Evolutionary conservation across 2,797 vertebrate genomes (phyloP).

Genomic region (Aldrovandia affinis): DNA sequence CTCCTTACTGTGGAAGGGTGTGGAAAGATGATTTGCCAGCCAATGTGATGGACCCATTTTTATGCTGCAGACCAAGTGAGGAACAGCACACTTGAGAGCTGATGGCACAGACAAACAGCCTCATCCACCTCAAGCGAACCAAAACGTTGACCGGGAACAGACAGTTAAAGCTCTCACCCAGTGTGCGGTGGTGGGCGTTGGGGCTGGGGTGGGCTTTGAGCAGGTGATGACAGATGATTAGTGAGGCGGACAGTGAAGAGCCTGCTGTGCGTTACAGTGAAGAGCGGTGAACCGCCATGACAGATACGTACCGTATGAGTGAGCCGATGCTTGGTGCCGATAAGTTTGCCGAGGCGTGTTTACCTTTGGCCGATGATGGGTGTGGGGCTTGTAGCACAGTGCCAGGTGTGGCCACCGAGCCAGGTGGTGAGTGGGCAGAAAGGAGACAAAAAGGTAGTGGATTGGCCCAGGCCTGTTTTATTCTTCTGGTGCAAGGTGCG

Average conservation of each 20-base stretch:
- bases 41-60: not conserved
- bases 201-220: not conserved
- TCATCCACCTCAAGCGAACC: not conserved
- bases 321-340: no score
- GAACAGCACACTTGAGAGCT: not conserved
- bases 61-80: not conserved
- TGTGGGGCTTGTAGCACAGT: no score
- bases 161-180: not conserved
- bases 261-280: not conserved
- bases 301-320: not conserved
- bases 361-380: no score
- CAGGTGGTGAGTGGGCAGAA: no score
- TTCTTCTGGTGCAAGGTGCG: no score
- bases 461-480: no score
- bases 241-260: not conserved
- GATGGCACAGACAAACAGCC: not conserved
- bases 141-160: not conserved
- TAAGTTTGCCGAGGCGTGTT: no score
- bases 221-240: not conserved
- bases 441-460: no score
- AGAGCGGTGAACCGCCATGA: not conserved
- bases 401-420: no score
- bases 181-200: not conserved
- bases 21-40: not conserved
- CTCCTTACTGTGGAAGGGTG: not conserved